Evolutionary conservation across 2,113 vertebrate genomes (phyloP), one percentile per base, ranked within the genome.

Genomic region (Agapornis roseicollis): DNA sequence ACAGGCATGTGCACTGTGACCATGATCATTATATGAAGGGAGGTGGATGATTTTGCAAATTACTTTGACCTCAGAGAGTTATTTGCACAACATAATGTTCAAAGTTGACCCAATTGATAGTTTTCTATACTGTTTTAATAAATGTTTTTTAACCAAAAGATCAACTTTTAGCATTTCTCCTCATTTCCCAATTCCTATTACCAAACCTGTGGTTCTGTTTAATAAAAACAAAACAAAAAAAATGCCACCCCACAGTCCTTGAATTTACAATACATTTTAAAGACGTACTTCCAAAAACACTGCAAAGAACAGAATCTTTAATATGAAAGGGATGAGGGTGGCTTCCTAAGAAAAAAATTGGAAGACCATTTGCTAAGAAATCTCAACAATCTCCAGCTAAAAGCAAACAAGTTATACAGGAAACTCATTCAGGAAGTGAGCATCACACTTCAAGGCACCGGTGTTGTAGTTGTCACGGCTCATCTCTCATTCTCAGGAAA

Each of bases 41-140:
- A 80, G 20, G 11, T 31, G 61, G 79, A 83, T 23, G 46, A 87
- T 91, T 93, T 86, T 79, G 47, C 78, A 87, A 94, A 96, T 65
- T 72, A 65, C 41, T 70, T 92, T 85, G 61, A 85, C 73, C 52
- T 82, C 53, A 46, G 56, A 88, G 35, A 28, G 41, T 74, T 90
- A 89, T 77, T 92, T 80, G 60, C 55, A 85, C 23, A 85, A 35
- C 24, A 50, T 2, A 35, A 9, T 27, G 5, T 50, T 80, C n/a
- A 6, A 80, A 91, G 60, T 12, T 83, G 76, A 93, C 76, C 47
- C 55, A 68, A 11, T 3, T 93, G 33, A 16, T 60, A 63, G 44
- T 74, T 82, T 95, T 76, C 44, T n/a, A 4, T 15, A 55, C 29
- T 53, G 25, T 64, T 93, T 61, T 56, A 85, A 65, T 23, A 22